Evolutionary conservation across 2,888 invertebrate species (phyloP).

Genomic region (Rotaria magnacalcarata): DNA sequence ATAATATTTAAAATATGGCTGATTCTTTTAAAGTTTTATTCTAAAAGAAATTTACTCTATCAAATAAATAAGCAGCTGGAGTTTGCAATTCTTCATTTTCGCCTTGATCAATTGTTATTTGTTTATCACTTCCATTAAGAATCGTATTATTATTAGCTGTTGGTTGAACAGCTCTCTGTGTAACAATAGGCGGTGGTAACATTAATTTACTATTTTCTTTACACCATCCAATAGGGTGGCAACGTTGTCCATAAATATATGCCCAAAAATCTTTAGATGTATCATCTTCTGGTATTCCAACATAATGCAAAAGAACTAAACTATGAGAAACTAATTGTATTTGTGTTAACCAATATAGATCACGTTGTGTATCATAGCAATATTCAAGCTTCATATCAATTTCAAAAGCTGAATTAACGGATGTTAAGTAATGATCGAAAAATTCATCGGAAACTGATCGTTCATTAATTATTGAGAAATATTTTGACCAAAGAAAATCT

Average conservation of each 20-base stretch:
- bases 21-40: no score
- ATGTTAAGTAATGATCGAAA: conserved; percentile 25
- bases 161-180: neutral
- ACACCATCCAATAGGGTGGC: conserved; percentile 25
- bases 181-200: conserved; percentile 21
- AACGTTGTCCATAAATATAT: neutral
- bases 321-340: conserved; percentile 9
- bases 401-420: neutral
- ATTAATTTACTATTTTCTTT: conserved; percentile 23
- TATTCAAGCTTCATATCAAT: conserved; percentile 32
- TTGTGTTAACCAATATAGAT: conserved; percentile 27
- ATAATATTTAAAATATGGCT: no score
- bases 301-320: neutral
- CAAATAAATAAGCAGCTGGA: neutral
- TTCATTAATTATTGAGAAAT: neutral
- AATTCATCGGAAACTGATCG: neutral
- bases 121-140: neutral
- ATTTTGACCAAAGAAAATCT: neutral
- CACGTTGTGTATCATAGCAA: conserved; percentile 9
- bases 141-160: neutral
- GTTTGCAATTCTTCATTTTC: neutral
- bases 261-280: neutral
- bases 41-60: neutral
- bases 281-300: conserved; percentile 23
- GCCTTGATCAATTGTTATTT: no score